Conservation (phyloP, 2,113 vertebrate genomes). For the Phyllostomus hastatus region DNA sequence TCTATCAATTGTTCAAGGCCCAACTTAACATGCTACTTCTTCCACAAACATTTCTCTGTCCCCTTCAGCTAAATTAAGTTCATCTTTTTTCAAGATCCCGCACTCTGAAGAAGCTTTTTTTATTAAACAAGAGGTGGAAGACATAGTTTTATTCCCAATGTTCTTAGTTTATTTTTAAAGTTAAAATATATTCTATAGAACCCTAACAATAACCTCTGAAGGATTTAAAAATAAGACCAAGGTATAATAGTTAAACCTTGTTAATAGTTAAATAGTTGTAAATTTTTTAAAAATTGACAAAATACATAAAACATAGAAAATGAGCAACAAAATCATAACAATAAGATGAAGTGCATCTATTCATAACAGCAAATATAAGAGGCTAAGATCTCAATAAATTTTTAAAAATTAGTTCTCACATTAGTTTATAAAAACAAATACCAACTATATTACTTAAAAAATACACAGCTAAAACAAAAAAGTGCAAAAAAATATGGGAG, state of each 20-base stretch:
- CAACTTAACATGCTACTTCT: background rate
- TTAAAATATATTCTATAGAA: background rate
- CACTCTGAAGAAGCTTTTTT: background rate
- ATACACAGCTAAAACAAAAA: background rate
- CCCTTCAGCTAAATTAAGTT: background rate
- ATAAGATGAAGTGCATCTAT: background rate
- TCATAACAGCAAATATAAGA: background rate
- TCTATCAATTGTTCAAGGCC: background rate
- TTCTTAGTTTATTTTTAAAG: slow-evolving; percentile 29
- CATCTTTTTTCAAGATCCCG: slow-evolving; percentile 2
- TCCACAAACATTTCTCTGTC: background rate
- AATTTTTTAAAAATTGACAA: background rate
- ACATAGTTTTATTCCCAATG: background rate
- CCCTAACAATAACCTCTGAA: background rate
- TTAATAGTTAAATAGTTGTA: background rate
- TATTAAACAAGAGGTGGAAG: background rate
- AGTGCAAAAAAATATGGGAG: background rate
- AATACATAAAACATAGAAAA: background rate
- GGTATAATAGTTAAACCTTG: background rate
- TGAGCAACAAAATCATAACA: background rate
- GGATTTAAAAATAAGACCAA: slow-evolving; percentile 1
- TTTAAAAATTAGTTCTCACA: background rate
- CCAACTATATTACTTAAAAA: background rate
- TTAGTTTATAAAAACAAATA: background rate
- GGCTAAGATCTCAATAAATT: background rate